Conservation (phyloP, 2,888 invertebrate species). For the Epistrophella euchroma region DNA sequence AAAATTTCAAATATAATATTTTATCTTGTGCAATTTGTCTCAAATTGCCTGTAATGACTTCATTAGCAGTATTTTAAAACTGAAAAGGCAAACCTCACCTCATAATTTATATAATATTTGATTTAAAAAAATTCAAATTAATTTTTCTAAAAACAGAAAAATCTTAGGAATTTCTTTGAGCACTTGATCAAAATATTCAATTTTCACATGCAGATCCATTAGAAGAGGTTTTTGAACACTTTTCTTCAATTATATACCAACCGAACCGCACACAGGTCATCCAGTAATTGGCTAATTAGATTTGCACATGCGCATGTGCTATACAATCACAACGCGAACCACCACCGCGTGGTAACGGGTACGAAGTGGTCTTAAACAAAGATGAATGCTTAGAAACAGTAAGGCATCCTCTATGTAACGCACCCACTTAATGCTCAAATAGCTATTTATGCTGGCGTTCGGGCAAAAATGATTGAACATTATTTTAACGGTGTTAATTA, state of each 20-base stretch:
- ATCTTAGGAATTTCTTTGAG: constrained; percentile 18
- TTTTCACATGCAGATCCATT: constrained; percentile 61
- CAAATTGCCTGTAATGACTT: constrained; percentile 2
- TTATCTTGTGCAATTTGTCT: neutral
- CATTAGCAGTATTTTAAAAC: neutral
- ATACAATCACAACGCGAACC: neutral
- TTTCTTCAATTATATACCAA: constrained; percentile 62
- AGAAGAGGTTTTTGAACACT: constrained; percentile 29
- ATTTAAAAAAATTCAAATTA: neutral
- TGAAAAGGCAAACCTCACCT: neutral
- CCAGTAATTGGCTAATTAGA: constrained; percentile 73
- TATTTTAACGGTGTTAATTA: constrained; percentile 76
- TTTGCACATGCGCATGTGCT: constrained; percentile 18
- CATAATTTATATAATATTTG: neutral
- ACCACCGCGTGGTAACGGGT: neutral
- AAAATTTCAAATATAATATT: neutral
- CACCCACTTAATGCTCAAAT: constrained; percentile 59
- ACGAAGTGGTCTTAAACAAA: neutral
- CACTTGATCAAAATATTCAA: constrained; percentile 55
- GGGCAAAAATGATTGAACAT: constrained; percentile 69
- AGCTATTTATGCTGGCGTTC: constrained; percentile 45
- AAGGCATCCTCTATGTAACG: constrained; percentile 29
- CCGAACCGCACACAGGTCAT: constrained; percentile 57
- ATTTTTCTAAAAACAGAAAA: neutral
- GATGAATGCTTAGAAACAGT: neutral